Base-by-base conservation (phyloP, 2,113 vertebrate genomes). In the Anas platyrhynchos region DNA sequence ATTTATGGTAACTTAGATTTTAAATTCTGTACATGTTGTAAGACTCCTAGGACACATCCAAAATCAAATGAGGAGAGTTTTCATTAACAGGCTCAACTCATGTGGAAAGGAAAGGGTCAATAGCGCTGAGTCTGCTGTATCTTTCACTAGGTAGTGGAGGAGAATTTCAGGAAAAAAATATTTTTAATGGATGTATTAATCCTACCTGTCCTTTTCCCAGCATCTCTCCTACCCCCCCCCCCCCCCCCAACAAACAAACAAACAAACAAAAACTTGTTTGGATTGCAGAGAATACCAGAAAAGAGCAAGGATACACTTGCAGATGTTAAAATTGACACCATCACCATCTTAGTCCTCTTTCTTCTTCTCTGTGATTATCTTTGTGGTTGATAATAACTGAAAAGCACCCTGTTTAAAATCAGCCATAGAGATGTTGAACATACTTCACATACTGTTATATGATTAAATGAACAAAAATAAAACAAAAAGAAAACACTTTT, bases 281-380 rank as follows among this genome's bases (percentile, higher is more conserved):
- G n/a, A 43, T 85, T 73, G 9, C 63, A 61, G 3, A n/a, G 34
- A 46, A 56, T 59, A 25, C 9, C 46, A 69, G 68, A 44, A 58
- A 0, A 32, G 63, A 80, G 34, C 17, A 29, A 54, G 10, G 46
- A 41, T 31, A 11, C 5, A 2, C 5, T 63, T 85, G n/a, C 38
- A 68, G 48, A 21, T 12, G 25, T 32, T 80, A 32, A 31, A 44
- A 34, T 4, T 43, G 20, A 25, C 22, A 7, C 13, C 11, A 25
- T 1, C 11, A 32, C 22, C 6, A 2, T 5, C 0, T 0, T 21
- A 56, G 46, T 36, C 3, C 8, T 65, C 38, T 43, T 22, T 23
- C 29, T 34, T 50, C 21, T 9, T 43, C 32, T 79, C 69, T 50
- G 13, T 68, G 15, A 12, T 68, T 68, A 27, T 25, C 4, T 36